These are phyloP conservation scores for Eremobia ochroleuca DNA, from an alignment of 2,888 invertebrate species.

Conservation along the genomic window DNA sequence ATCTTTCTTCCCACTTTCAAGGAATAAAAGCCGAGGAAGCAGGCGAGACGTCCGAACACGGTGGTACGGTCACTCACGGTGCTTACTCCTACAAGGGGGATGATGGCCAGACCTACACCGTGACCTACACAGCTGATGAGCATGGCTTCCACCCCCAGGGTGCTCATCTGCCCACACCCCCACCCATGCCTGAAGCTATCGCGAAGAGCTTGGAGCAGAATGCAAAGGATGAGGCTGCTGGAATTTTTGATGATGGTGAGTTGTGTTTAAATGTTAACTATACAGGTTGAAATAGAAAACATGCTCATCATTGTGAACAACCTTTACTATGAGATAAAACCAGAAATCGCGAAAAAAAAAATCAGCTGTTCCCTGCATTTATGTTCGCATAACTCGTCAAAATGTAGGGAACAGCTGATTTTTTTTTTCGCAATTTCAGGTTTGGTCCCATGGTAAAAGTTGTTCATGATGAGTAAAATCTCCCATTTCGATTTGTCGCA, in stretches of 20 bases:
- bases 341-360: no score
- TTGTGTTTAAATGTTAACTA: no score
- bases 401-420: no score
- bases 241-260: slow-evolving; percentile 88
- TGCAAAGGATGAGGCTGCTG: slow-evolving; percentile 87
- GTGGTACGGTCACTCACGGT: slow-evolving; percentile 85
- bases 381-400: no score
- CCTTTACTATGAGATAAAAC: no score
- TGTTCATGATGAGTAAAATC: no score
- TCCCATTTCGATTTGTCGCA: no score
- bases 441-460: no score
- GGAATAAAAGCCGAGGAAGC: slow-evolving; percentile 90
- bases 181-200: slow-evolving; percentile 91
- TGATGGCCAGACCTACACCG: slow-evolving; percentile 90
- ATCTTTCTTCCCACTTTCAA: slow-evolving; percentile 54
- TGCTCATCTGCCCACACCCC: slow-evolving; percentile 91
- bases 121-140: slow-evolving; percentile 91
- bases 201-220: slow-evolving; percentile 87
- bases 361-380: no score
- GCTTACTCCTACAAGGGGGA: slow-evolving; percentile 91
- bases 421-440: no score
- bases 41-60: slow-evolving; percentile 82
- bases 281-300: no score
- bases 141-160: slow-evolving; percentile 91
- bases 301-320: no score